A percentile compares a stretch with the other conserved stretches of the same genome.
Conservation (phyloP, 2,888 invertebrate species). For the Pammene aurita region DNA sequence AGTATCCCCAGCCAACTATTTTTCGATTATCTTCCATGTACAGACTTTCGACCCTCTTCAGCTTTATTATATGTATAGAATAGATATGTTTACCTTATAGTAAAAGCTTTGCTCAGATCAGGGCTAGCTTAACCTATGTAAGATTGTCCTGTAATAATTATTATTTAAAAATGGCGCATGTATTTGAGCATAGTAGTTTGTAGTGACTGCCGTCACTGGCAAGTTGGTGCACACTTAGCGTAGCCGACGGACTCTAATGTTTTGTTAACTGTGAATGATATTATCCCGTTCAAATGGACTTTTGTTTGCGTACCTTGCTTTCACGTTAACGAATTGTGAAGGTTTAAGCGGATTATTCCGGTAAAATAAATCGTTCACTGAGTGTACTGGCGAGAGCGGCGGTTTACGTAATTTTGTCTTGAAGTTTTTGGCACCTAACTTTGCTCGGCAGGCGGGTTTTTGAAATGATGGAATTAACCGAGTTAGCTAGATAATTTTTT, state of each 20-base stretch:
- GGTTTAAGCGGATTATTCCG: constrained; percentile 54
- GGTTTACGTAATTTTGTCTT: constrained; percentile 12
- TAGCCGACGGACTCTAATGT: not conserved
- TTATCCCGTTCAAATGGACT: constrained; percentile 51
- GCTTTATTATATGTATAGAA: too few relatives aligned
- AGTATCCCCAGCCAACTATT: too few relatives aligned
- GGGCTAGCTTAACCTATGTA: too few relatives aligned
- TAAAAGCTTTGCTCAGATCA: too few relatives aligned
- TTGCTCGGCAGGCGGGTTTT: constrained; percentile 1
- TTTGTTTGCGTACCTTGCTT: constrained; percentile 55
- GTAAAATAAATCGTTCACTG: constrained; percentile 52
- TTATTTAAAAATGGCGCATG: too few relatives aligned
- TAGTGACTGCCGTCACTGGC: too few relatives aligned
- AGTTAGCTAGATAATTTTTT: not conserved
- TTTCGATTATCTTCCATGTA: too few relatives aligned
- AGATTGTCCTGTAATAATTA: too few relatives aligned
- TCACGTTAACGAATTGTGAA: constrained; percentile 55
- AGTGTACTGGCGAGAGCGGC: constrained; percentile 44
- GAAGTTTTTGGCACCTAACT: constrained; percentile 7
- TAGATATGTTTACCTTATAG: too few relatives aligned
- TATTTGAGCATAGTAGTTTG: too few relatives aligned
- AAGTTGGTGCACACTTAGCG: not conserved
- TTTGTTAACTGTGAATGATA: not conserved
- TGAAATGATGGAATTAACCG: not conserved
- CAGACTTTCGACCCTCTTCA: too few relatives aligned